Evolutionary conservation across 2,113 vertebrate species (phyloP).

Genomic region (Sialia sialis): DNA sequence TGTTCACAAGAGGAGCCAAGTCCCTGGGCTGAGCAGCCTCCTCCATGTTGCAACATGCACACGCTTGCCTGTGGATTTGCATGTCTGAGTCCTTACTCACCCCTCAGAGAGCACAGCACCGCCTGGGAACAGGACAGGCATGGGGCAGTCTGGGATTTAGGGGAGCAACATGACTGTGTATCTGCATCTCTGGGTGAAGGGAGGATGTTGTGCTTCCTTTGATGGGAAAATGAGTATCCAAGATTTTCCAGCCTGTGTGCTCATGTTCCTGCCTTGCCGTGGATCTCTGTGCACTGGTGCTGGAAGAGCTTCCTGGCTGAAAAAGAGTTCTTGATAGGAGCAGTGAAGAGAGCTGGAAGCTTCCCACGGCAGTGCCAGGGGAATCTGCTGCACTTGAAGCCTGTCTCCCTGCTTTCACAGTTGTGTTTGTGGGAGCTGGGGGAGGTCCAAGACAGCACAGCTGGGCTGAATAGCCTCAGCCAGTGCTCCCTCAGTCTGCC

Average conservation of each 20-base stretch:
- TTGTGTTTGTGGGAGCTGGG: not conserved
- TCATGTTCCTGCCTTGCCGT: not conserved
- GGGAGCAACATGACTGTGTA: not conserved
- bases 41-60: not conserved
- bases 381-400: not conserved
- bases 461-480: not conserved
- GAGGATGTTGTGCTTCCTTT: not conserved
- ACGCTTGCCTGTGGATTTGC: not conserved
- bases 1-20: not conserved
- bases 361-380: not conserved
- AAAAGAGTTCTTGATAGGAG: not conserved
- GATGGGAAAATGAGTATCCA: not conserved
- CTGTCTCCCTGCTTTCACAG: not conserved
- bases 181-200: not conserved
- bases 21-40: not conserved
- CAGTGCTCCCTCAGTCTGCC: not conserved
- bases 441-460: not conserved
- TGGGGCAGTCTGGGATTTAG: accelerated
- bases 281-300: not conserved
- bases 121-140: not conserved
- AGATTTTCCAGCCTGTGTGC: not conserved
- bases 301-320: not conserved
- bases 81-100: slow-evolving; percentile 11
- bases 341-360: not conserved
- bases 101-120: not conserved